Base-by-base conservation (phyloP, 1,140 invertebrate genomes). In the Parasteatoda tepidariorum region DNA sequence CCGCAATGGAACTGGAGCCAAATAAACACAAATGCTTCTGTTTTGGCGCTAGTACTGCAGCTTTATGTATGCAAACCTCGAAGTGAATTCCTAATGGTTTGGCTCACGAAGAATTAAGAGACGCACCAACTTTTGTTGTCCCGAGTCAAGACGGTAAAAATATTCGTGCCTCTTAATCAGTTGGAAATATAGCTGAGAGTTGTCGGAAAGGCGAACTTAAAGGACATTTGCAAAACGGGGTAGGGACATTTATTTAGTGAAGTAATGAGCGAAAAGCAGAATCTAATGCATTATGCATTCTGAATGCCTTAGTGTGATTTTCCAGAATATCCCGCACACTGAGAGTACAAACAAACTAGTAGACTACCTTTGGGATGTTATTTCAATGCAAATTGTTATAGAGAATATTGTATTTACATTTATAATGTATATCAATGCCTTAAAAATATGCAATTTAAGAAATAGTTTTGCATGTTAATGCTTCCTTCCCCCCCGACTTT, bases 91-190 rank as follows among this genome's bases (percentile, higher is more conserved):
- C 48, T 81, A 81, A 81, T 81, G 78, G 78, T 70, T 61, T 70
- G 15, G 24, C 64, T 81, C 78, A 81, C 78, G 78, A 33, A 81
- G 66, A 81, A 81, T 81, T 70, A n/a, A n/a, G n/a, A 81, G 78
- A 67, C 48, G 24, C 11, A 18, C 24, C 11, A 33, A 71, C 78
- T 81, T 61, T 71, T 68, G n/a, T n/a, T n/a, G 64, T 81, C 54
- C 61, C 54, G 9, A 38, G 62, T 34, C 57, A 48, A 22, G 41
- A 28, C 24, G 15, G 66, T 48, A 81, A 81, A 81, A 81, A 81
- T 81, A 81, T 81, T 81, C 78, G 78, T 62, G 78, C 41, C 78
- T 81, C 78, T 81, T 81, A 81, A 81, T 81, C 78, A 81, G 66
- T 18, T 41, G 67, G 55, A 70, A 68, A 71, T 79, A 79, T 33